Evolutionary conservation across 2,113 vertebrate species (phyloP), one percentile per base, ranked within the genome.

Genomic region (Melanocharis versteri): DNA sequence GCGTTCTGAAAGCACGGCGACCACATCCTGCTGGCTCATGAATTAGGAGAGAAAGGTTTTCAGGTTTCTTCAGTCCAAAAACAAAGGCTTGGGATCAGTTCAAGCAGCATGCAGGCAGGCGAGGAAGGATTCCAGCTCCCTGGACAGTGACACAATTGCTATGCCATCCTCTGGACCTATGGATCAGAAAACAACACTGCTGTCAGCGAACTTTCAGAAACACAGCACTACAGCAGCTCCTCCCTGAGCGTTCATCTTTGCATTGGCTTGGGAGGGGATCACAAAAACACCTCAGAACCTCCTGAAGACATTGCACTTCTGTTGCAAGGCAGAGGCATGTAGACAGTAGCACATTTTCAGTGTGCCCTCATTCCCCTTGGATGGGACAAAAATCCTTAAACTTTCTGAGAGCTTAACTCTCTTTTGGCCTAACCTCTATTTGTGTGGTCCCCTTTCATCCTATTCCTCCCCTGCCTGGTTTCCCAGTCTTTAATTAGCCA

Each of bases 1-100:
- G 97, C 99, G 99, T 99, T 99, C 99, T 89, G 99, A 99, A 97
- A 99, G 99, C 94, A 98, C 98, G 14, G 99, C 98, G 97, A 99
- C 98, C 95, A 97, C 99, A 99, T 99, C 99, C 98, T 99, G 99
- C 99, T 99, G 99, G 99, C 98, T 99, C 99, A 99, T 99, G 99
- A 99, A 99, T 99, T 98, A 98, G 98, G 79, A 98, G 93, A 96
- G 97, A 97, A 95, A 97, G 98, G 97, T 97, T 96, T 96, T 95
- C 97, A 86, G 80, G 93, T 97, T 96, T 93, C 93, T 96, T 96
- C 82, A 5, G 95, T 97, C 96, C 97, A 87, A 97, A 94, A 97
- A 94, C 62, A 88, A 95, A 82, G 84, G 94, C 86, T 86, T 93
- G 86, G 93, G 91, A 93, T 89, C 27, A 5, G 85, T 90, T 94